These are phyloP conservation scores for Opisthocomus hoazin DNA, from an alignment of 2,113 vertebrate genomes.

Conservation along the genomic window DNA sequence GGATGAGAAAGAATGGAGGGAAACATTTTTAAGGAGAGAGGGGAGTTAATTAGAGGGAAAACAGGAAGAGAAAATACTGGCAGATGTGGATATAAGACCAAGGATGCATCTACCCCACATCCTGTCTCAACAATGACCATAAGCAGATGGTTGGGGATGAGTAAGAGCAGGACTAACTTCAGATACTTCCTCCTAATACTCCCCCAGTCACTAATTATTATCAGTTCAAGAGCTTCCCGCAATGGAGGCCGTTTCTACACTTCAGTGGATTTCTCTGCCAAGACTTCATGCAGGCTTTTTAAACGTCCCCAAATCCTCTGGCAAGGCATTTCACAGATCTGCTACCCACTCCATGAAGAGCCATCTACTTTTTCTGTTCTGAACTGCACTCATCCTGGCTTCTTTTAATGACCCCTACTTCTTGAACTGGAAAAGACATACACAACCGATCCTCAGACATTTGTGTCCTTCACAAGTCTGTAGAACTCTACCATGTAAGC, in stretches of 20 bases:
- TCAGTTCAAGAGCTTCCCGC: not conserved
- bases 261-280: not conserved
- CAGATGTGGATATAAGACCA: constrained; percentile 37
- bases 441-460: not conserved
- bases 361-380: not conserved
- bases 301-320: not conserved
- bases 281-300: not conserved
- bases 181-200: constrained; percentile 52
- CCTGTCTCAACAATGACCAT: constrained; percentile 61
- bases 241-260: not conserved
- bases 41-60: constrained; percentile 34
- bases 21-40: constrained; percentile 42
- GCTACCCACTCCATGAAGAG: not conserved
- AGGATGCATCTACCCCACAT: constrained; percentile 40
- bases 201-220: constrained; percentile 46
- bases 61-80: constrained; percentile 59
- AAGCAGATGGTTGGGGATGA: constrained; percentile 56
- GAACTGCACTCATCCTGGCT: not conserved
- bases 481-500: not conserved
- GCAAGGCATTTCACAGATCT: not conserved
- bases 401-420: not conserved
- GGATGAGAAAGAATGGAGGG: constrained; percentile 49
- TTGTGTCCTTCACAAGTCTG: not conserved
- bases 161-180: constrained; percentile 31
- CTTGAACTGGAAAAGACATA: not conserved